Conservation (phyloP, 2,888 invertebrate genomes). For the Nemurella pictetii region DNA sequence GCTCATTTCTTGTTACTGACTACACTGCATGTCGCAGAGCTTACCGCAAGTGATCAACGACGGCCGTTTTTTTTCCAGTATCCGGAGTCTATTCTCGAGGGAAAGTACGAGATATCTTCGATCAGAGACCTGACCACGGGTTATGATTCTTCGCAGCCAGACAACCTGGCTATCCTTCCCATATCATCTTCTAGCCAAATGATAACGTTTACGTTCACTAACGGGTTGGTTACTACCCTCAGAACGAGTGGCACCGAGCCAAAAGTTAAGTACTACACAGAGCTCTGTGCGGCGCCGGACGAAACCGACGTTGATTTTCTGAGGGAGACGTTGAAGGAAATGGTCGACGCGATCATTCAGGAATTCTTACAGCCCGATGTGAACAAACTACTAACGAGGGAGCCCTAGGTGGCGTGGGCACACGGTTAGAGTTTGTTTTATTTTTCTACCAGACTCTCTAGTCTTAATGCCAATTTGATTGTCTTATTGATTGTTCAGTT, state of each 20-base stretch:
- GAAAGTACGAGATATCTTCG: constrained; percentile 65
- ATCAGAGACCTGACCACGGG: constrained; percentile 91
- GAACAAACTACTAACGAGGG: constrained; percentile 57
- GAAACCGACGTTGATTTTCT: constrained; percentile 61
- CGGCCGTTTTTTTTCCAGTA: constrained; percentile 63
- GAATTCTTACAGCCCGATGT: constrained; percentile 80
- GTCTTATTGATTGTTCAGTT: neutral
- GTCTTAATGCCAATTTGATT: neutral
- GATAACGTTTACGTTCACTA: constrained; percentile 91
- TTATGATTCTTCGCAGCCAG: constrained; percentile 71
- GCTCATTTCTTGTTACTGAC: neutral
- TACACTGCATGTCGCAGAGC: too few relatives aligned
- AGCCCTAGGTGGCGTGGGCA: neutral
- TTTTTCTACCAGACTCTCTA: neutral
- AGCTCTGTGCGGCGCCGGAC: constrained; percentile 51
- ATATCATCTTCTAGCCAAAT: constrained; percentile 75
- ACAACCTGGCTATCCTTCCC: constrained; percentile 71
- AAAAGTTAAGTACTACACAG: constrained; percentile 98
- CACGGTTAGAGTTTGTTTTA: neutral
- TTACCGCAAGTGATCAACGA: too few relatives aligned
- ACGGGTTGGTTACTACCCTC: constrained; percentile 84
- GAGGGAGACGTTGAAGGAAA: constrained; percentile 64
- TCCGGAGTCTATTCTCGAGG: constrained; percentile 65
- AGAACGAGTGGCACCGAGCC: constrained; percentile 98
- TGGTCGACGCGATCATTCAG: constrained; percentile 75